A percentile compares a stretch with the other conserved stretches of the same genome.
These are phyloP conservation scores for Onychomys leucogaster DNA, from an alignment of 2,797 vertebrate species.

Conservation along the genomic window DNA sequence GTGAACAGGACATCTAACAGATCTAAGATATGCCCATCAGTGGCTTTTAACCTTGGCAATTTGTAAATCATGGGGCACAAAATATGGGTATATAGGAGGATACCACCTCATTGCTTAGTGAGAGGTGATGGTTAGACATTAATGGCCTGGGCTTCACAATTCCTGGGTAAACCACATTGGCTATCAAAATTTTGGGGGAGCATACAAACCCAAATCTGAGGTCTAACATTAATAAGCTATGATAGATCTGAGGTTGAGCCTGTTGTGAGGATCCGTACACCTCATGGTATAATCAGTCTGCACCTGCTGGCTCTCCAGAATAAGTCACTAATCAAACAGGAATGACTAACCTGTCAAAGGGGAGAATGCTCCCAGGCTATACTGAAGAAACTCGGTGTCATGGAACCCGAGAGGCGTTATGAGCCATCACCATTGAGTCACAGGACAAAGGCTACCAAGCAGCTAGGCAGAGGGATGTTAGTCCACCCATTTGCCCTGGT, in stretches of 20 bases:
- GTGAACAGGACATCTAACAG: too few species aligned
- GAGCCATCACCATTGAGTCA: not conserved
- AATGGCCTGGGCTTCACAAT: not conserved
- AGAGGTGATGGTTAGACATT: not conserved
- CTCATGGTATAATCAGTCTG: too few species aligned
- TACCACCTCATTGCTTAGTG: not conserved
- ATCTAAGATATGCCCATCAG: not conserved
- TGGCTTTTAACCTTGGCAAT: not conserved
- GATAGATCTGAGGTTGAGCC: not conserved
- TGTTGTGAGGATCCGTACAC: too few species aligned
- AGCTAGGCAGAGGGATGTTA: not conserved
- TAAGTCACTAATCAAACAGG: too few species aligned
- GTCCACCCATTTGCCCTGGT: not conserved
- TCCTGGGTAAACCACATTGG: not conserved
- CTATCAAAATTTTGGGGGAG: not conserved
- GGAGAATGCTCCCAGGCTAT: not conserved
- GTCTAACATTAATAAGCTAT: not conserved
- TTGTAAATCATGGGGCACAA: not conserved
- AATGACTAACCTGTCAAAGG: not conserved
- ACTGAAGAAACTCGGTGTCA: not conserved
- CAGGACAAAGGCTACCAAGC: not conserved
- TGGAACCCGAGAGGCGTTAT: not conserved
- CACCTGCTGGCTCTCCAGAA: too few species aligned
- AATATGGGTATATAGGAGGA: not conserved
- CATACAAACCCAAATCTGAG: not conserved